phyloP scores from a whole-genome alignment of 2,113 vertebrate species.

The Ptyas mucosa region DNA sequence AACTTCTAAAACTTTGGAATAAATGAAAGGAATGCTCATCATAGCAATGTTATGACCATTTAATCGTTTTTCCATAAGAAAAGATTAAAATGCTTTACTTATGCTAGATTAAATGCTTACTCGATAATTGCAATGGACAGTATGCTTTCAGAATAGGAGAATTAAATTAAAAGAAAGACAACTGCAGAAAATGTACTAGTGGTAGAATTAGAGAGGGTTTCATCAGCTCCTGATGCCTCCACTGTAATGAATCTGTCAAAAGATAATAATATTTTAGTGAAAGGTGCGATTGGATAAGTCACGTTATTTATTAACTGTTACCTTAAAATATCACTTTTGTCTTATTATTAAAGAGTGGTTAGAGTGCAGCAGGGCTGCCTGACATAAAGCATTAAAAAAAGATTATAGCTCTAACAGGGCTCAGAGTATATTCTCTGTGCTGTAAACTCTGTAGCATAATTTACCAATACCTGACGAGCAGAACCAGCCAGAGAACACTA shows the following conservation, averaged over 20 bases:
- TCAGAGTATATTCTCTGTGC: slow-evolving; percentile 11
- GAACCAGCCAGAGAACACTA: slow-evolving; percentile 2
- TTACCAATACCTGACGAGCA: slow-evolving; percentile 21
- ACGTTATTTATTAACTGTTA: slow-evolving; percentile 86
- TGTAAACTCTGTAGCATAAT: slow-evolving; percentile 33
- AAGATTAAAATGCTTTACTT: slow-evolving; percentile 81
- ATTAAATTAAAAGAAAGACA: slow-evolving; percentile 83
- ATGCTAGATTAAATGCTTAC: slow-evolving; percentile 75
- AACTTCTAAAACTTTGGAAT: slow-evolving; percentile 56
- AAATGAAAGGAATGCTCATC: slow-evolving; percentile 64
- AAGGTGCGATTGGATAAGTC: slow-evolving; percentile 83
- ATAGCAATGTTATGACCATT: slow-evolving; percentile 66
- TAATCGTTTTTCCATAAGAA: slow-evolving; percentile 74
- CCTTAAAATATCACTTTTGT: slow-evolving; percentile 86
- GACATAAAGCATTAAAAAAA: slow-evolving; percentile 81
- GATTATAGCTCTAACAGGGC: slow-evolving; percentile 61
- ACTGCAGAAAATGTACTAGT: slow-evolving; percentile 73
- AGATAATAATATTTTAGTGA: slow-evolving; percentile 84
- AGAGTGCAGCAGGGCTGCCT: slow-evolving; percentile 69
- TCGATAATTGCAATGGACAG: slow-evolving; percentile 83
- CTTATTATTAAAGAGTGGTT: slow-evolving; percentile 75
- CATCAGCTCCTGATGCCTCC: slow-evolving; percentile 68
- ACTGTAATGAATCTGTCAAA: slow-evolving; percentile 93
- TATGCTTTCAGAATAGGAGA: slow-evolving; percentile 80
- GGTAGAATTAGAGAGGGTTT: slow-evolving; percentile 79